phyloP scores from a whole-genome alignment of 2,113 vertebrate species.

The Myotis brandtii region DNA sequence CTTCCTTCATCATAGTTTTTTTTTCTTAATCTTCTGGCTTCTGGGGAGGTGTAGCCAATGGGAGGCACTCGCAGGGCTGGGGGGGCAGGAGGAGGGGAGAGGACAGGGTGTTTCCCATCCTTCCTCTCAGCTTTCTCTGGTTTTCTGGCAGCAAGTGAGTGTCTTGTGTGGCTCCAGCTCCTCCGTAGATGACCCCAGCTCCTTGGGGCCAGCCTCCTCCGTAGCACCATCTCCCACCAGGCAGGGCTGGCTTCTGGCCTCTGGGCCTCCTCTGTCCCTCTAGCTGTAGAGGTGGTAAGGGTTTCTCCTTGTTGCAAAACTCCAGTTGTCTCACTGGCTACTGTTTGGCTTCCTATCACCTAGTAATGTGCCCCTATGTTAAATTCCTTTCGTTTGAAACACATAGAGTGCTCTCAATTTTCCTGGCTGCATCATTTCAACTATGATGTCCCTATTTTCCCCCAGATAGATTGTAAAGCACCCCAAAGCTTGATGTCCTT shows the following conservation, averaged over 20 bases:
- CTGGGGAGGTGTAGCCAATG: not conserved
- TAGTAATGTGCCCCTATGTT: not conserved
- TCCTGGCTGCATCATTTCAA: slow-evolving; percentile 19
- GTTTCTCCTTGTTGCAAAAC: not conserved
- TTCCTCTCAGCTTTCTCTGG: not conserved
- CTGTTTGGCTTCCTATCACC: not conserved
- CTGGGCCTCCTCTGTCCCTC: not conserved
- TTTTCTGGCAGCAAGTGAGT: not conserved
- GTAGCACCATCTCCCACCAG: accelerated
- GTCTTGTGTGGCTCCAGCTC: not conserved
- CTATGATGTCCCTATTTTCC: not conserved
- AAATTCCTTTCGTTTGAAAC: slow-evolving; percentile 28
- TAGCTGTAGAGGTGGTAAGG: not conserved
- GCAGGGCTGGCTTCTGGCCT: not conserved
- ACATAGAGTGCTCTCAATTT: not conserved
- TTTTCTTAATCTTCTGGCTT: not conserved
- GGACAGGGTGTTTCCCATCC: not conserved
- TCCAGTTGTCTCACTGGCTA: not conserved
- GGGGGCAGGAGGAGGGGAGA: not conserved
- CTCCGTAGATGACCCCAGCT: not conserved
- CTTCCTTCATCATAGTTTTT: not conserved
- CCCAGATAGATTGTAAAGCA: not conserved
- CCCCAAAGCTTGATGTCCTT: not conserved
- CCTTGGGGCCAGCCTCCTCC: no score
- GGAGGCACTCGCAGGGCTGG: not conserved